Evolutionary conservation across 2,797 vertebrate species (phyloP), one percentile per base, ranked within the genome.

Genomic region (Coregonus ussuriensis): DNA sequence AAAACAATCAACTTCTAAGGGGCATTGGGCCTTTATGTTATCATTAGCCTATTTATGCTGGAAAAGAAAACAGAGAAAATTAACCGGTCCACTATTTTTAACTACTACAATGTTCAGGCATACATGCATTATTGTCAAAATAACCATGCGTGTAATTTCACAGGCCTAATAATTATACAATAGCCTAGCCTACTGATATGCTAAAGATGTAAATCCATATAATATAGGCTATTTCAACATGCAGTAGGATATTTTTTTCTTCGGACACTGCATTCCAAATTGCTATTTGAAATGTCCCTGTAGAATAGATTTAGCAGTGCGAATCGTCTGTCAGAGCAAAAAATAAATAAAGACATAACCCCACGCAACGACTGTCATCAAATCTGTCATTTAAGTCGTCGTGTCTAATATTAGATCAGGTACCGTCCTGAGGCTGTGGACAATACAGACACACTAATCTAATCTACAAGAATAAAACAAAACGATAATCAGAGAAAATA

Each of bases 341-440:
- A n/a, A 47, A n/a, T 3, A 13, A 47, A 71, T 25, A 11, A 52
- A 52, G 25, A 31, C 25, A 74, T 66, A 14, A 70, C 15, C 56
- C 15, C 4, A 47, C 41, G 18, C 29, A 77, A n/a, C 13, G 59
- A 11, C 41, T 63, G 56, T 51, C 67, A 70, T 3, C 51, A 4
- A 75, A 15, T 68, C 71, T 54, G 41, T 21, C 3, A 53, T 33
- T 15, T 13, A 33, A 75, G 47, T 18, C 63, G 66, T 75, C 74
- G 37, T 37, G 51, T 67, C 59, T 51, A 68, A 73, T 59, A 68
- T 35, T 71, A 70, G 47, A 77, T 54, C 37, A 72, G 54, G 25
- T 71, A 18, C n/a, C 9, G 13, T 29, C n/a, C 69, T 59, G n/a
- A 31, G 25, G 18, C 67, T 51, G 33, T 63, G 67, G 21, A 29